Evolutionary conservation across 2,113 vertebrate genomes (phyloP), one percentile per base, ranked within the genome.

Genomic region (Heterotilapia buettikoferi): DNA sequence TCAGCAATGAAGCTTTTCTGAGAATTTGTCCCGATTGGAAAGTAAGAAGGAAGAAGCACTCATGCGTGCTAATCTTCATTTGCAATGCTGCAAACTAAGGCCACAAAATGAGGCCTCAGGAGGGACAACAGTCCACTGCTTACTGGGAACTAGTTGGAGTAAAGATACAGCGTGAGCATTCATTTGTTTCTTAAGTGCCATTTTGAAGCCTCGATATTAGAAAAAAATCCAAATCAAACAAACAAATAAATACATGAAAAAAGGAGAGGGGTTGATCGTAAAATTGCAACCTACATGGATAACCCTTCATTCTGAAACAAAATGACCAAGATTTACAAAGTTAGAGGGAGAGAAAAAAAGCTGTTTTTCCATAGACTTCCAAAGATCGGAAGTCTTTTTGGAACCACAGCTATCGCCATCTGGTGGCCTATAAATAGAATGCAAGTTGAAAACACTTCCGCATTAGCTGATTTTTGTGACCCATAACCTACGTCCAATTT

Each of bases 11-110:
- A 80, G 78, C 73, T 88, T 90, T 59, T 78, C 86, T 84, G 83
- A 84, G 88, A 93, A 90, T 80, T 54, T 88, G 85, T 84, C 79
- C 88, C 14, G 52, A 88, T 47, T 63, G 89, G 84, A 87, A 90
- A 89, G 68, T 0, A 47, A 45, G 68, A 73, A 45, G 68, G 78
- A 91, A 83, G 80, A 52, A 79, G 89, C 93, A 91, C 61, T 89
- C 93, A 91, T 91, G 94, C 89, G 63, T 90, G 82, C 84, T 92
- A 95, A 95, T 93, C 90, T 93, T 91, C 86, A 94, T 94, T 95
- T 94, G 90, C 93, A 94, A 84, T 90, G 80, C 88, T 85, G 89
- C 86, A 92, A 93, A 86, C 92, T 84, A 73, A 88, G 85, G 89
- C 90, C 85, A 85, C 78, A 11, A 82, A 94, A 90, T 84, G 84